Evolutionary conservation across 2,113 vertebrate species (phyloP).

Genomic region (Seriola aureovittata): DNA sequence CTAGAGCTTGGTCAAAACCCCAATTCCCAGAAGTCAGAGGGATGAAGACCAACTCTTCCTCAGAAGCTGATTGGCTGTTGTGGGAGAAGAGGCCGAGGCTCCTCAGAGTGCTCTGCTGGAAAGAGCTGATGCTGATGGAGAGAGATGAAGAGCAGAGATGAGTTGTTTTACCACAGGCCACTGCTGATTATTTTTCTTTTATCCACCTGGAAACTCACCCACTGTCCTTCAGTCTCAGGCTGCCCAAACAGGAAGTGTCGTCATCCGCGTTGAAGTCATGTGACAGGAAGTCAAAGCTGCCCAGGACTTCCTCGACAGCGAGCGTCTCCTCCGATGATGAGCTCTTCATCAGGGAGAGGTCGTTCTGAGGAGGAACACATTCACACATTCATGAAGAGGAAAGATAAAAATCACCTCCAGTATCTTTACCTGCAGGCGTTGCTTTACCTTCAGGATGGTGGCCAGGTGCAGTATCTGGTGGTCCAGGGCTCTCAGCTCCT

Average conservation of each 20-base stretch:
- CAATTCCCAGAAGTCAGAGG: conserved; percentile 87
- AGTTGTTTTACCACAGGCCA: background rate
- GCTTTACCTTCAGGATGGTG: conserved; percentile 88
- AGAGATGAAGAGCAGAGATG: background rate
- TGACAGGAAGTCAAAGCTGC: conserved; percentile 94
- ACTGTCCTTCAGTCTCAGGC: conserved; percentile 83
- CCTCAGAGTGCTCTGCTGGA: conserved; percentile 77
- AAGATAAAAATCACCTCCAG: background rate
- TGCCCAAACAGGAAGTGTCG: conserved; percentile 87
- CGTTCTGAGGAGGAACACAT: conserved; percentile 76
- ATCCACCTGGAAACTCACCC: conserved; percentile 78
- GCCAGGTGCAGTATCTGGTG: conserved; percentile 84
- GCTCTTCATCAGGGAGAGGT: conserved; percentile 70
- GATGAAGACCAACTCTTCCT: conserved; percentile 49
- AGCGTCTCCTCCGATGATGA: conserved; percentile 89
- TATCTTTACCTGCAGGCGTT: background rate
- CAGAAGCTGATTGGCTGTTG: conserved; percentile 64
- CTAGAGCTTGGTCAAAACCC: conserved; percentile 87
- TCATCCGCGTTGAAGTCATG: conserved; percentile 89
- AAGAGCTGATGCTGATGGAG: conserved; percentile 72
- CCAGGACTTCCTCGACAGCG: conserved; percentile 91
- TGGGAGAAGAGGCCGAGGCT: conserved; percentile 70
- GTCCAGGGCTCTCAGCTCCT: conserved; percentile 83
- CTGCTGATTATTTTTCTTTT: background rate
- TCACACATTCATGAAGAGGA: background rate